Percentiles rank a stretch among this genome's conserved stretches.
Evolutionary conservation across 2,888 invertebrate genomes (phyloP).

Genomic region (Metalampra italica): DNA sequence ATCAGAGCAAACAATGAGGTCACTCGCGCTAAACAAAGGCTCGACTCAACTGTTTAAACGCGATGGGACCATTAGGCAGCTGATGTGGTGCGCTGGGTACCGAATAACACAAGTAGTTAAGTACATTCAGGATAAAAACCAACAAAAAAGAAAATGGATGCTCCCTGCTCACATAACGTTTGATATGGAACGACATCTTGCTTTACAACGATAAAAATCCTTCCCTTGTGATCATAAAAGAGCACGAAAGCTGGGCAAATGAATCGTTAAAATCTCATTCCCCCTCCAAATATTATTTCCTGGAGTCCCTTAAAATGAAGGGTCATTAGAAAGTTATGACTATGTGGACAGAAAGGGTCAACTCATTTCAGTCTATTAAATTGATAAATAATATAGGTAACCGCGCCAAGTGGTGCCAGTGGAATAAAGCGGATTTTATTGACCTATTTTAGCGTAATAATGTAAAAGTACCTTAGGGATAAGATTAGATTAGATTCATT

Average conservation of each 20-base stretch:
- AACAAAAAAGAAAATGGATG: slow-evolving; percentile 5
- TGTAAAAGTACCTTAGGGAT: slow-evolving; percentile 6
- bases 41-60: slow-evolving; percentile 8
- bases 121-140: slow-evolving; percentile 6
- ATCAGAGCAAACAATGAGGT: slow-evolving; percentile 10
- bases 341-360: slow-evolving; percentile 22
- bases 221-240: slow-evolving; percentile 22
- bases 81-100: background rate
- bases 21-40: slow-evolving; percentile 3
- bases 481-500: no score
- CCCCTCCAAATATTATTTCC: slow-evolving; percentile 35
- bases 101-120: slow-evolving; percentile 7
- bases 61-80: slow-evolving; percentile 9
- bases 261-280: slow-evolving; percentile 48
- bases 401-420: no score
- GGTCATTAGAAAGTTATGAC: slow-evolving; percentile 37
- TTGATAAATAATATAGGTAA: slow-evolving; percentile 12
- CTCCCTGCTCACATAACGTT: slow-evolving; percentile 7
- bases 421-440: slow-evolving; percentile 6
- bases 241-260: slow-evolving; percentile 31
- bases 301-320: slow-evolving; percentile 33
- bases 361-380: slow-evolving; percentile 17
- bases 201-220: slow-evolving; percentile 22
- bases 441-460: background rate
- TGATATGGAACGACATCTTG: slow-evolving; percentile 15